These are phyloP conservation scores for Trinorchestia longiramus DNA, from an alignment of 1,140 invertebrate genomes.

Conservation along the genomic window DNA sequence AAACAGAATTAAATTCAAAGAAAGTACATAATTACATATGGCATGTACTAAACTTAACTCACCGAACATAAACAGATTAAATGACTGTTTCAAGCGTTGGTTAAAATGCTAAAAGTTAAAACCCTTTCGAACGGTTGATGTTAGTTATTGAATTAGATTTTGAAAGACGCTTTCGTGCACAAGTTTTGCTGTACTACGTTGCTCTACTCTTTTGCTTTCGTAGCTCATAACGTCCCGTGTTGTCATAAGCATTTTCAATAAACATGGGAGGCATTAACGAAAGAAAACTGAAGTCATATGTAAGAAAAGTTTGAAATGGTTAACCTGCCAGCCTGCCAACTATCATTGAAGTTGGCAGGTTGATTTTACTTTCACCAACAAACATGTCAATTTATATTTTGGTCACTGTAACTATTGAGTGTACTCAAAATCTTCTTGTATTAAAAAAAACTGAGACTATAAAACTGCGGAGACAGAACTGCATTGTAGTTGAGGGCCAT, in stretches of 20 bases:
- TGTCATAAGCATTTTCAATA: not conserved
- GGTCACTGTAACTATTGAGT: not conserved
- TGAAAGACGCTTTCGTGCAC: too few relatives aligned
- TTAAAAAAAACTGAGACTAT: not conserved
- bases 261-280: not conserved
- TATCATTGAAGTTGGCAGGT: not conserved
- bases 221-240: not conserved
- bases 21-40: too few relatives aligned
- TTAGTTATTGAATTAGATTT: too few relatives aligned
- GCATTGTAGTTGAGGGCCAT: conserved; percentile 10
- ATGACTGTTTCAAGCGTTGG: too few relatives aligned
- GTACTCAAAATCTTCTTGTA: not conserved
- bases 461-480: not conserved
- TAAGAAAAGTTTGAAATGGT: not conserved
- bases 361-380: not conserved
- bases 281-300: not conserved
- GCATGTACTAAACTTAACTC: too few relatives aligned
- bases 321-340: too few relatives aligned
- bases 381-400: not conserved
- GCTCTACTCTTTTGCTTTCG: not conserved
- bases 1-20: too few relatives aligned
- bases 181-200: not conserved
- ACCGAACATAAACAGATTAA: too few relatives aligned
- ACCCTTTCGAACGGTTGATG: too few relatives aligned
- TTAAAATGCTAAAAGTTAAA: too few relatives aligned